These are phyloP conservation scores for Drosophila asahinai DNA, from an alignment of 1,140 invertebrate species.

Conservation along the genomic window DNA sequence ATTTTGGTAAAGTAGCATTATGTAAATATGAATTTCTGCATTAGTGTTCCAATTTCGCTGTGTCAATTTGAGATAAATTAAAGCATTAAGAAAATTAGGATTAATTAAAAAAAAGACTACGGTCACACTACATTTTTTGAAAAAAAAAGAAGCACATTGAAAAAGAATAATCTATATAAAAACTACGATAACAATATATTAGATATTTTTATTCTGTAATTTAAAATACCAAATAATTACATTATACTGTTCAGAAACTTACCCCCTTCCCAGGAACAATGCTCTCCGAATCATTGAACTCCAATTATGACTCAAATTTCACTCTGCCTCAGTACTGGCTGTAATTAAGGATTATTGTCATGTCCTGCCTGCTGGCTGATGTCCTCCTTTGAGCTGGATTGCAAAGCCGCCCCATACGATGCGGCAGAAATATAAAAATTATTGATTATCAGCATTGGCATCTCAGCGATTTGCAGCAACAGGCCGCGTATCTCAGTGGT, in stretches of 20 bases:
- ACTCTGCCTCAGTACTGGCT: conserved; percentile 5
- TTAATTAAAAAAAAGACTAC: no score
- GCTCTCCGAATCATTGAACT: conserved; percentile 25
- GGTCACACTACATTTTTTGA: no score
- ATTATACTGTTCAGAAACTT: not conserved
- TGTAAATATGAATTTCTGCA: no score
- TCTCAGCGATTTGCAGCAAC: conserved; percentile 74
- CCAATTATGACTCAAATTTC: conserved; percentile 34
- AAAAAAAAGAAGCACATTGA: no score
- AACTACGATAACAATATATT: no score
- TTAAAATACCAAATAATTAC: not conserved
- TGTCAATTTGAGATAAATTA: no score
- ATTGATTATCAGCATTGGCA: conserved; percentile 82
- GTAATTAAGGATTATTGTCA: conserved; percentile 67
- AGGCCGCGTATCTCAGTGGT: conserved; percentile 53
- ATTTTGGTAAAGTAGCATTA: no score
- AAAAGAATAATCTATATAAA: no score
- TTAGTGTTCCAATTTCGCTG: no score
- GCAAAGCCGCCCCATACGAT: conserved; percentile 45
- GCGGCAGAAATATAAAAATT: conserved; percentile 81
- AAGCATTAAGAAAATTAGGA: no score
- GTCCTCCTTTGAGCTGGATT: conserved; percentile 35
- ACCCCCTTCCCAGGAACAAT: not conserved
- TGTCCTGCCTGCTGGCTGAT: conserved; percentile 25
- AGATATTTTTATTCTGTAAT: no score